Evolutionary conservation across 2,113 vertebrate species (phyloP).

Genomic region (Herpetotheres cachinnans): DNA sequence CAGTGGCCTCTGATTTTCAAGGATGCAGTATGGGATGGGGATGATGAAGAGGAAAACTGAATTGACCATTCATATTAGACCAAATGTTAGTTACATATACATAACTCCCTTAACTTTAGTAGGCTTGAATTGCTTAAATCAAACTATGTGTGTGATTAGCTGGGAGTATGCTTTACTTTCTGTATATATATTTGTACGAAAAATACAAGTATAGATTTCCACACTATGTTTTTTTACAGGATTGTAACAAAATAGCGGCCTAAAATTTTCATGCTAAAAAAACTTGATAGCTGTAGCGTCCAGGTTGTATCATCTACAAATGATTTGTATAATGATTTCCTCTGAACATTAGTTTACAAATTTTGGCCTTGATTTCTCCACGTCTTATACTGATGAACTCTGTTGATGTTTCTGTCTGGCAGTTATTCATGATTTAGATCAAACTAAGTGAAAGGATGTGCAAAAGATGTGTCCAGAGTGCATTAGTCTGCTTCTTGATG

Average conservation of each 20-base stretch:
- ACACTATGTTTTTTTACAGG: not conserved
- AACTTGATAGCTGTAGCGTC: not conserved
- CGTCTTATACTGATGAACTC: not conserved
- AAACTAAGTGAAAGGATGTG: not conserved
- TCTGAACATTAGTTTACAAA: not conserved
- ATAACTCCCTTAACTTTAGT: not conserved
- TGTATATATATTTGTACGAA: rapidly evolving
- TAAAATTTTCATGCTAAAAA: not conserved
- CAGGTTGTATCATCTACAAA: not conserved
- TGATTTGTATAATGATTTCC: not conserved
- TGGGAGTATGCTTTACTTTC: not conserved
- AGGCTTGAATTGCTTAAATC: not conserved
- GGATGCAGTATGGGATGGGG: not conserved
- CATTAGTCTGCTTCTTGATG: not conserved
- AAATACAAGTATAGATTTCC: not conserved
- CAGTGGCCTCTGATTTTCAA: not conserved
- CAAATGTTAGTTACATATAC: not conserved
- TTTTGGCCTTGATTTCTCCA: not conserved
- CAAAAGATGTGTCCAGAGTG: not conserved
- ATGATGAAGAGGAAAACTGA: not conserved
- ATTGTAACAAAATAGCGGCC: not conserved
- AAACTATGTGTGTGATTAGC: not conserved
- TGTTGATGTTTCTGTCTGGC: not conserved
- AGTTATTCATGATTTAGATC: not conserved
- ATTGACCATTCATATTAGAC: not conserved